Evolutionary conservation across 2,888 invertebrate genomes (phyloP), one percentile per base, ranked within the genome.

Genomic region (Coelinius sp.): DNA sequence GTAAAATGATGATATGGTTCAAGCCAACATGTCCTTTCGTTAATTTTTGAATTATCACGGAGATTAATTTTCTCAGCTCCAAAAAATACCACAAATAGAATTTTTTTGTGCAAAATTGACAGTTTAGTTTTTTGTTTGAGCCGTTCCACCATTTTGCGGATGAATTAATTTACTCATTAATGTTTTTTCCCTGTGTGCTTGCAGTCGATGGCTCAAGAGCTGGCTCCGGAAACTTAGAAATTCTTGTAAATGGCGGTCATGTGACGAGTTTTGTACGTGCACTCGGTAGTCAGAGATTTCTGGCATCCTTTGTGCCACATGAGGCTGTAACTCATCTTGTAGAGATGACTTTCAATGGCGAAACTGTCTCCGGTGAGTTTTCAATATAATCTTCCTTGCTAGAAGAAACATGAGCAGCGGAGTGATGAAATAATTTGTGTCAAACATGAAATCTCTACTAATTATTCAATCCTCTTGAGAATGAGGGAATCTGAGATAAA

Each of bases 181-280:
- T 14, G 25, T 75, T 49, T 14, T 17, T 14, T 12, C 38, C 10
- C 41, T 72, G 62, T 73, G 46, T 77, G n/a, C n/a, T 85, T 88
- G 44, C 84, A 97, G 97, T 99, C 88, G 98, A 99, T 88, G 97
- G 98, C 70, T 94, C 96, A 73, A 92, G 93, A 77, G 98, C 98
- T n/a, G 98, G 98, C 41, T 96, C 97, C 2, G 99, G 98, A 14
- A 97, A 98, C 88, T 89, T 99, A 78, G 98, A 98, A 88, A 95
- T 99, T 78, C 92, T 98, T 77, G 97, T 98, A 7, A 97, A 98
- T 83, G 97, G 97, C 44, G 95, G 97, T 3, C 93, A 97, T 76
- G 97, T 98, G 25, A 96, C 97, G 7, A 98, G 98, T 80, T 96
- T 96, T 68, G 97, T 99, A 12, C 92, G 95, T 76, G 95, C 96